These are phyloP conservation scores for Sphyrna mokarran DNA, from an alignment of 2,113 vertebrate species.

Conservation along the genomic window DNA sequence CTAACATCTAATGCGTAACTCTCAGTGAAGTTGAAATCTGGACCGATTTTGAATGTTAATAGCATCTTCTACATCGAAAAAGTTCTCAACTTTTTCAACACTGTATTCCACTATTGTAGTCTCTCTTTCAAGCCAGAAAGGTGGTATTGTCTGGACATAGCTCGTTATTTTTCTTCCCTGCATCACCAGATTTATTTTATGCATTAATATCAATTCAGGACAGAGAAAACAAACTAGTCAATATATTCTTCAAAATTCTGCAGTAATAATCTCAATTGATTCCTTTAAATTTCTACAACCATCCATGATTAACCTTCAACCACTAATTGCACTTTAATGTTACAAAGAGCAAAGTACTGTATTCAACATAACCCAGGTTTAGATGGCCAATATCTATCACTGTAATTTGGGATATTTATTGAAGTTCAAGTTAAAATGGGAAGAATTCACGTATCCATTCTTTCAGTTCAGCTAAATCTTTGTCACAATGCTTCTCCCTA, in stretches of 20 bases:
- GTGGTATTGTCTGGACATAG: background rate
- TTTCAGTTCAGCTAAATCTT: background rate
- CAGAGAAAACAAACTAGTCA: background rate
- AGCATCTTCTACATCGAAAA: background rate
- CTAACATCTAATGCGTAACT: background rate
- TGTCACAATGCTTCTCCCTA: background rate
- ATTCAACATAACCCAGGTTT: background rate
- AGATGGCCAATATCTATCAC: background rate
- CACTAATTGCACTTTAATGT: background rate
- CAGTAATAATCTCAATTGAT: background rate
- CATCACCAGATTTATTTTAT: background rate
- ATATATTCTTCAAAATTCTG: background rate
- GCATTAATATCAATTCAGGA: background rate
- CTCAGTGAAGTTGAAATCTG: slow-evolving; percentile 17
- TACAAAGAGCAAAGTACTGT: background rate
- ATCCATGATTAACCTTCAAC: background rate
- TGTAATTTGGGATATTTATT: background rate
- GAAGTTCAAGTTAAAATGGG: background rate
- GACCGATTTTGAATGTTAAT: background rate
- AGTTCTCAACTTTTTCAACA: background rate
- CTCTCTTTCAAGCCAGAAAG: background rate
- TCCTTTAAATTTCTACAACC: background rate
- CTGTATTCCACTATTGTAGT: background rate
- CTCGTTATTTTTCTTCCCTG: background rate
- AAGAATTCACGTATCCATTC: background rate